Evolutionary conservation across 2,113 vertebrate genomes (phyloP).

Genomic region (Ptyas mucosa): DNA sequence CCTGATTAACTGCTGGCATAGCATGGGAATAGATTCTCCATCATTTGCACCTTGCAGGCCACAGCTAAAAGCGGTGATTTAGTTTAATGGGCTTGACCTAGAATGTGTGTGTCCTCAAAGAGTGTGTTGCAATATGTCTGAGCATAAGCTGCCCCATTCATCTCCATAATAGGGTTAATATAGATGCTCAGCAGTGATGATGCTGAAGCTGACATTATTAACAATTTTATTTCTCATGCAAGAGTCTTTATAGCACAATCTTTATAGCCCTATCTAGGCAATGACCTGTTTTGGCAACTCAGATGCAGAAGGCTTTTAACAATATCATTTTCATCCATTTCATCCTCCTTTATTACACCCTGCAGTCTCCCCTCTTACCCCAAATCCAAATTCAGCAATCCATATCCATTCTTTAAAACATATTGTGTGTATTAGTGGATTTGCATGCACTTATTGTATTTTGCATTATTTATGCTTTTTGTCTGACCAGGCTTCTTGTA

Average conservation of each 20-base stretch:
- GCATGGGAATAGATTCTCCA: constrained; percentile 21
- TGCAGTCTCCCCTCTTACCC: neutral
- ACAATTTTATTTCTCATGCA: constrained; percentile 19
- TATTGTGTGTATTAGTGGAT: neutral
- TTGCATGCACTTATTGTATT: neutral
- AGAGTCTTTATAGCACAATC: neutral
- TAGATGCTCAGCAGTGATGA: constrained; percentile 23
- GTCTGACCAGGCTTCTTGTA: neutral
- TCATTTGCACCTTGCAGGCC: constrained; percentile 25
- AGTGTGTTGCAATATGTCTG: constrained; percentile 29
- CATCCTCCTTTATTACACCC: neutral
- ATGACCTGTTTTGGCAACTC: neutral
- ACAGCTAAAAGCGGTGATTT: constrained; percentile 29
- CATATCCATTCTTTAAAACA: neutral
- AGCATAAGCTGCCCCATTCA: constrained; percentile 27
- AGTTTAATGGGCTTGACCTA: constrained; percentile 36
- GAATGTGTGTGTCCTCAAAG: constrained; percentile 27
- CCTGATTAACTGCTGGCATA: constrained; percentile 8
- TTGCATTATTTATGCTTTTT: neutral
- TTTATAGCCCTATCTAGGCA: neutral
- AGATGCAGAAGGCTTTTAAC: neutral
- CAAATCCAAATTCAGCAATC: neutral
- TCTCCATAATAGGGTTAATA: constrained; percentile 30
- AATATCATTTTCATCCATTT: neutral
- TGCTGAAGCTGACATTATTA: constrained; percentile 1